Evolutionary conservation across 1,140 invertebrate genomes (phyloP).

Genomic region (Aphelinus atriplicis): DNA sequence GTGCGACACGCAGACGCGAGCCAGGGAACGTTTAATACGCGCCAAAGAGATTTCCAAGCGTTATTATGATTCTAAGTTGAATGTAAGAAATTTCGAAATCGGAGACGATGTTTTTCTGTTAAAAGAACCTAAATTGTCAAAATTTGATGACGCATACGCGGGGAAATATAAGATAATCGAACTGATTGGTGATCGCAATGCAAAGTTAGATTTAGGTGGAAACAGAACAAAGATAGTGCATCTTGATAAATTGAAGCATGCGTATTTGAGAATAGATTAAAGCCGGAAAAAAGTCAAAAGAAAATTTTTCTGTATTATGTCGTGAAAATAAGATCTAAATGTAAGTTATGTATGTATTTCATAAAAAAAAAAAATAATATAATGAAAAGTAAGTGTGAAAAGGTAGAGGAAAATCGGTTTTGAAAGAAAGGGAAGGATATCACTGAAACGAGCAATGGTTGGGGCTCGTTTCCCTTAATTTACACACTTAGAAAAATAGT

Average conservation of each 20-base stretch:
- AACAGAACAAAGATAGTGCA: conserved; percentile 1
- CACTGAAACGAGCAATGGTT: too few relatives aligned
- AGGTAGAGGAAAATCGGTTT: too few relatives aligned
- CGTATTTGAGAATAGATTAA: not conserved
- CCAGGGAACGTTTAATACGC: conserved; percentile 30
- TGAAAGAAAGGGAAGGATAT: too few relatives aligned
- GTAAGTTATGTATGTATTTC: too few relatives aligned
- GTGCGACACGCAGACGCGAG: conserved; percentile 21
- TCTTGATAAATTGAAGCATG: not conserved
- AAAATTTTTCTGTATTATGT: too few relatives aligned
- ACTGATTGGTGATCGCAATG: not conserved
- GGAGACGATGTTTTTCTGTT: conserved; percentile 33
- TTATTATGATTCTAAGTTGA: conserved; percentile 40
- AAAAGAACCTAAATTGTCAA: conserved; percentile 33
- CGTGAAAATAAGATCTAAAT: too few relatives aligned
- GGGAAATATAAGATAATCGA: not conserved
- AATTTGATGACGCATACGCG: conserved; percentile 32
- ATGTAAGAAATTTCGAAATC: conserved; percentile 22
- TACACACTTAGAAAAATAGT: too few relatives aligned
- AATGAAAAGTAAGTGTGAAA: too few relatives aligned
- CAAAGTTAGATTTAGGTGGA: not conserved
- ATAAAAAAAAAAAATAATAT: too few relatives aligned
- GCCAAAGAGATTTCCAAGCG: conserved; percentile 39
- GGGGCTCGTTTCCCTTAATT: too few relatives aligned
- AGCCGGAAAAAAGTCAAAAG: too few relatives aligned